Evolutionary conservation across 2,888 invertebrate species (phyloP), one percentile per base, ranked within the genome.

Genomic region (Trimorus sp.): DNA sequence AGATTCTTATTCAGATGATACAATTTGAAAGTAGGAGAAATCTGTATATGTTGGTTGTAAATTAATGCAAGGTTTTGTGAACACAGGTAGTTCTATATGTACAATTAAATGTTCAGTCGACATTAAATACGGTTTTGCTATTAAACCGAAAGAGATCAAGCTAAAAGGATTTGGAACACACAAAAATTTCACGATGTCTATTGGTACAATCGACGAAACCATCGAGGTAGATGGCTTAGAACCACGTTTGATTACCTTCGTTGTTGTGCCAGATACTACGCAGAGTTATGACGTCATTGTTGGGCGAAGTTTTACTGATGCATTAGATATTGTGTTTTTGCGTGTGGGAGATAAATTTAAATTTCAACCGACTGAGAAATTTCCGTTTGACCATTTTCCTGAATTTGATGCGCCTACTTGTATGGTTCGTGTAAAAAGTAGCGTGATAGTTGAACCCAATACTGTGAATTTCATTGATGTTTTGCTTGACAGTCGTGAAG

Each of bases 231-330:
- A 79, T 56, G 36, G 56, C 14, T 53, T 73, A 0, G 60, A 69
- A 16, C 69, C 83, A 7, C 68, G 69, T 7, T 12, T 54, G 36
- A 8, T 59, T 5, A 42, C 9, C 7, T 66, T 79, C 14, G 36
- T 69, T 51, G 51, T 83, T 14, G 79, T 83, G 8, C 79, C 83
- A 0, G 70, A 83, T 14, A 38, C 42, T 6, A 58, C 45, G 7
- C 74, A 79, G 54, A 12, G 12, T 7, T 73, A 59, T 59, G 78
- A 74, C 12, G 48, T 76, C 37, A 79, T 79, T 68, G 37, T 83
- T 40, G 76, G 79, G 8, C 45, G 76, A 53, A 59, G 66, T 6
- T 76, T 62, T 54, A 79, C 79, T 0, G 82, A 79, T 48, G 12
- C 37, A 1, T 2, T 48, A 0, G 69, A 79, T 16, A 7, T 77